Conservation (phyloP, 2,797 vertebrate species). For the Pangasius larnaudii region DNA sequence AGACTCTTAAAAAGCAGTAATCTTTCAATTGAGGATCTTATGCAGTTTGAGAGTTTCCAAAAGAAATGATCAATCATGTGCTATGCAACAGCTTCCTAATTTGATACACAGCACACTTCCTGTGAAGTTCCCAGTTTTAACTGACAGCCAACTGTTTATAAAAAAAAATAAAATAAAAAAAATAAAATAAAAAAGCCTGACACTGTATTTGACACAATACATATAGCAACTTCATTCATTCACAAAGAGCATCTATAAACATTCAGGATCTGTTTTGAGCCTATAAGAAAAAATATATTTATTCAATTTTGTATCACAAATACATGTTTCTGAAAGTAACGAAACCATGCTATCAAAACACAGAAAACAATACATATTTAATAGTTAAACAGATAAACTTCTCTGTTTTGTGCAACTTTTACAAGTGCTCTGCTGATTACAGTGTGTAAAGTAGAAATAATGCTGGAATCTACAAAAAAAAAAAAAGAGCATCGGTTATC, state of each 20-base stretch:
- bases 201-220: neutral
- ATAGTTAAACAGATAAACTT: neutral
- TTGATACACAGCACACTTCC: neutral
- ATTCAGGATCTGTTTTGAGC: neutral
- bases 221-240: neutral
- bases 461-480: neutral
- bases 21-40: neutral
- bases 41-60: neutral
- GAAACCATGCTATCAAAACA: neutral
- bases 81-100: neutral
- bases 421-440: neutral
- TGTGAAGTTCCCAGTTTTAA: neutral
- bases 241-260: neutral
- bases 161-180: neutral
- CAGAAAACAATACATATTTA: neutral
- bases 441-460: neutral
- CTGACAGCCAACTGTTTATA: neutral
- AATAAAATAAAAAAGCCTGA: neutral
- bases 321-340: neutral
- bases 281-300: slow-evolving; percentile 2
- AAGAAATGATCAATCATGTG: neutral
- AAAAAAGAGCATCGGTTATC: neutral
- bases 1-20: neutral
- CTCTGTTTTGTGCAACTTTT: neutral
- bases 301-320: slow-evolving; percentile 19